These are phyloP conservation scores for Erythrocebus patas DNA, from an alignment of 2,113 vertebrate species.

Conservation along the genomic window DNA sequence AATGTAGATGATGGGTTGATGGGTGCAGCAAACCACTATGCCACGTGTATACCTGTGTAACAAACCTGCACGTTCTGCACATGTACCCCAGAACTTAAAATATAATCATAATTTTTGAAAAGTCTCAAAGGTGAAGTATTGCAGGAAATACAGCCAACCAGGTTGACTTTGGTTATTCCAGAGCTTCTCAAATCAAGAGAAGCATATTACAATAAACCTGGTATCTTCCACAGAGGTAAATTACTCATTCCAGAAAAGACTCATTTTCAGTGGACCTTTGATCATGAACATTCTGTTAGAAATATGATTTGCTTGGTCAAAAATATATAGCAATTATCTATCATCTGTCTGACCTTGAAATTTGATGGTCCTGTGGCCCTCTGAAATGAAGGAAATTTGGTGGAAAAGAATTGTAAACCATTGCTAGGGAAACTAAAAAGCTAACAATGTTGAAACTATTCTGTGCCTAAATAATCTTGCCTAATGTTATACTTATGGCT, in stretches of 20 bases:
- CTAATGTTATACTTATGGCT: constrained; percentile 69
- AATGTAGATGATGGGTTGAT: too few species aligned
- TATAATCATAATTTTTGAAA: neutral
- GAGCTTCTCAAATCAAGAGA: neutral
- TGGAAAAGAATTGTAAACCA: neutral
- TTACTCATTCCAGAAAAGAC: neutral
- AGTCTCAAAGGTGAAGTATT: neutral
- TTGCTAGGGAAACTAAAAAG: constrained; percentile 4
- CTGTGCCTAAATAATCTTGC: constrained; percentile 28
- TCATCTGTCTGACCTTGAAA: constrained; percentile 45
- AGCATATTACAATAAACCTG: neutral
- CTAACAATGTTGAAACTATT: constrained; percentile 60
- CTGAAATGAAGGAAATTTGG: neutral
- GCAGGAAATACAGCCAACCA: neutral
- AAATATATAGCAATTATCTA: neutral
- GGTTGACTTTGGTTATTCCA: neutral
- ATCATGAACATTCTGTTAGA: neutral
- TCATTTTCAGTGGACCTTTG: neutral
- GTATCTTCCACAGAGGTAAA: neutral
- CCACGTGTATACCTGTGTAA: too few species aligned
- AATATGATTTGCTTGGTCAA: constrained; percentile 22
- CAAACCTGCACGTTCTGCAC: too few species aligned
- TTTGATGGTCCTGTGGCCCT: neutral
- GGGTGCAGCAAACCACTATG: too few species aligned
- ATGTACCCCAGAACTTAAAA: too few species aligned